Evolutionary conservation across 2,113 vertebrate genomes (phyloP), one percentile per base, ranked within the genome.

Genomic region (Podocnemis expansa): DNA sequence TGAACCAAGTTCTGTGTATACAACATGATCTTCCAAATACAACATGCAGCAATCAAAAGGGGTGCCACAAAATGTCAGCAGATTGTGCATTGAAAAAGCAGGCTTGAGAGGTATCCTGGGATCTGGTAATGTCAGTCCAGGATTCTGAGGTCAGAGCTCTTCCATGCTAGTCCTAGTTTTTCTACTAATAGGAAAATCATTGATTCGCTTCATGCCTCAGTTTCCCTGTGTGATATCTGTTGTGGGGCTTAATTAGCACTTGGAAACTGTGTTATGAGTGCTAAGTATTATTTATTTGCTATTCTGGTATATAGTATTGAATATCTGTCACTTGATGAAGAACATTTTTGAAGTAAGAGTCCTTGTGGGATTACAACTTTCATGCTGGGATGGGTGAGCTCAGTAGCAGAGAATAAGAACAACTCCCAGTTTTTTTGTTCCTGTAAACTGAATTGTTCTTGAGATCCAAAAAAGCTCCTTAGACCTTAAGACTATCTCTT

Each of bases 41-140:
- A 75, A 88, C 82, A 49, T 31, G 70, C 76, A 88, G 27, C 45
- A 91, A 88, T 88, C 2, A 27, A 29, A 90, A 60, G 10, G 43
- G 10, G 52, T 92, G 78, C 9, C n/a, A 22, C n/a, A 81, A 51
- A 75, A 47, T 29, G 60, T 43, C 8, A 11, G 8, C 4, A 55
- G 60, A 78, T 49, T 27, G 78, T 75, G 52, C 16, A 55, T 9
- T 24, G 90, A 49, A 93, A 58, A 87, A 1, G 10, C 41, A 75
- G 52, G 29, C 38, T 34, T 93, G 73, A 41, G 84, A 89, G 29
- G 51, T 85, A 56, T 0, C 0, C 27, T 1, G 4, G 31, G 73
- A 55, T 25, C 47, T 5, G 78, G 10, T 84, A 12, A 0, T 21
- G 5, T 70, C n/a, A 21, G 55, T 27, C 0, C 2, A 0, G 52